Base-by-base conservation (phyloP, 2,113 vertebrate genomes). In the Balaeniceps rex region DNA sequence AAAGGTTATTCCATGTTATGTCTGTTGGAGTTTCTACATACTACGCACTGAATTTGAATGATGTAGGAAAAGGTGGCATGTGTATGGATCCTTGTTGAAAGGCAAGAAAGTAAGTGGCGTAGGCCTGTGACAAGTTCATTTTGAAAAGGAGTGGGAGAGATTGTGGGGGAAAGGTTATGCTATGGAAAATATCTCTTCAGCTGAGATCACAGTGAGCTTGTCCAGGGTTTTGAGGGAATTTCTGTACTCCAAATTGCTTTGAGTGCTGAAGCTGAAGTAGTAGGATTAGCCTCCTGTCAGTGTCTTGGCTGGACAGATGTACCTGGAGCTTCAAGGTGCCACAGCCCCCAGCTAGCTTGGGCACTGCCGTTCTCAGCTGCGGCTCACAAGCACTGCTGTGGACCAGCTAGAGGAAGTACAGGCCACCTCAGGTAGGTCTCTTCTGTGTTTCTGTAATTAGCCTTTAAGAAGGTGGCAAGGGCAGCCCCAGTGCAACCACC, bases 361-460 rank as follows among this genome's bases (percentile, higher is more conserved):
- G 12, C 46, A 29, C 25, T 1, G 2, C 36, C 0, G 0, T 49
- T 54, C 55, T 36, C 33, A 14, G 40, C 83, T 44, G 38, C 0
- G 0, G 36, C 55, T 88, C 4, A 0, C 42, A 14, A 29, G 33
- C 28, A 1, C 24, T 44, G 33, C 31, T 65, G 10, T 44, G 51
- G 52, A 65, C 47, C 26, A 42, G 29, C 47, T 61, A 16, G 25
- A 61, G 29, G 72, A 66, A 34, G 18, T 0, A 0, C n/a, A 28
- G 36, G 11, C 44, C 66, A 54, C 38, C 82, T 52, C 65, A 38
- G 19, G 8, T 23, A 64, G 47, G 21, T 33, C 21, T 19, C 24
- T 57, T 72, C 70, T 68, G 40, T 34, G 46, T 40, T 92, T 54
- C 51, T 80, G 16, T 60, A 60, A 46, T 51, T 40, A 61, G 17